Percentiles rank a stretch among this genome's conserved stretches.
phyloP scores from a whole-genome alignment of 2,113 vertebrate species.

The Dunckerocampus dactyliophorus region DNA sequence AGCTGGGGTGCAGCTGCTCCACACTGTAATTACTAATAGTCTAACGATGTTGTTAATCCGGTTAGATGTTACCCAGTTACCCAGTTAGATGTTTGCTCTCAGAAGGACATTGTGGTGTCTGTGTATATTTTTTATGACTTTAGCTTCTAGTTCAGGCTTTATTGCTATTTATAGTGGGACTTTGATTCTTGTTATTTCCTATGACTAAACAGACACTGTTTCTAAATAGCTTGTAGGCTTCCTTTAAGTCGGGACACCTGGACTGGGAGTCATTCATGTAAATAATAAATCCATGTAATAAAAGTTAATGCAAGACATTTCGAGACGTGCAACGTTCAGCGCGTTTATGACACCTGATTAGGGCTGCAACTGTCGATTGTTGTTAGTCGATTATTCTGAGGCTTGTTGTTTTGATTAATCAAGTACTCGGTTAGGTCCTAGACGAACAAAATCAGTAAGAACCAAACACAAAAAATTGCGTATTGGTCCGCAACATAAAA shows the following conservation, averaged over 20 bases:
- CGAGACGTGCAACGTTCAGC: constrained; percentile 12
- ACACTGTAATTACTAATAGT: not conserved
- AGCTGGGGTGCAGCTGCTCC: not conserved
- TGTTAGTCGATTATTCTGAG: too few species aligned
- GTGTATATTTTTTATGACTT: constrained; percentile 17
- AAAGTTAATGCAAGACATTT: not conserved
- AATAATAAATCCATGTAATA: not conserved
- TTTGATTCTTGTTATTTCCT: constrained; percentile 63
- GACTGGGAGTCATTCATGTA: constrained; percentile 13
- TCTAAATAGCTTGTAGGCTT: constrained; percentile 26
- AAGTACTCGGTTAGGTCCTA: too few species aligned
- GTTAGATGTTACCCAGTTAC: too few species aligned
- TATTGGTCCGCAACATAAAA: too few species aligned
- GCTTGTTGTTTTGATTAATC: too few species aligned
- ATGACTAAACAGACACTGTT: constrained; percentile 17
- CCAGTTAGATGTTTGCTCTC: constrained; percentile 2
- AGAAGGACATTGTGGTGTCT: not conserved
- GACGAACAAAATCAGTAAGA: too few species aligned
- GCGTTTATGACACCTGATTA: not conserved
- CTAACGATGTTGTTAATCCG: not conserved
- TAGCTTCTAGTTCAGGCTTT: constrained; percentile 37
- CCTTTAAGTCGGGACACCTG: constrained; percentile 46
- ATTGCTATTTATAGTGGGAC: constrained; percentile 45
- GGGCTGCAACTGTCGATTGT: too few species aligned
- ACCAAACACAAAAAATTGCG: too few species aligned